These are phyloP conservation scores for Anhinga anhinga DNA, from an alignment of 2,113 vertebrate species.

Conservation along the genomic window DNA sequence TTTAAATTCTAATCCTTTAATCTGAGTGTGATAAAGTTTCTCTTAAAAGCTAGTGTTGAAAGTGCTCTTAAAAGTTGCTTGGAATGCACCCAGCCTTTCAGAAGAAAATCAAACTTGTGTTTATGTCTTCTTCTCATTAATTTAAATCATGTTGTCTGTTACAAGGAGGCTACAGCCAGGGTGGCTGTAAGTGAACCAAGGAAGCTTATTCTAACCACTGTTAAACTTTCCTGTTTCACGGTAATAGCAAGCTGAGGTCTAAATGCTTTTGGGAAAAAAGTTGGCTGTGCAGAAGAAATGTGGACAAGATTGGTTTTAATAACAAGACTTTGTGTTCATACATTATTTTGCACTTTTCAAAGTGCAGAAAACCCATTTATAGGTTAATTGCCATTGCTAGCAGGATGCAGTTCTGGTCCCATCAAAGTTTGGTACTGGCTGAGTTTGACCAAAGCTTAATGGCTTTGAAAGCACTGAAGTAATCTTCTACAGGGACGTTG, in stretches of 20 bases:
- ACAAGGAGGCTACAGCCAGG: not conserved
- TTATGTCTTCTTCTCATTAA: not conserved
- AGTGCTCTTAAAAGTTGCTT: not conserved
- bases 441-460: not conserved
- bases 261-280: not conserved
- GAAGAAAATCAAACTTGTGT: not conserved
- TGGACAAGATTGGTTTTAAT: not conserved
- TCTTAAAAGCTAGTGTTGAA: not conserved
- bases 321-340: not conserved
- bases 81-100: not conserved
- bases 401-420: not conserved
- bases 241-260: not conserved
- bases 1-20: not conserved
- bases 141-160: not conserved
- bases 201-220: not conserved
- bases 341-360: not conserved
- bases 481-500: not conserved
- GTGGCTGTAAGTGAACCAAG: not conserved
- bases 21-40: not conserved
- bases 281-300: not conserved
- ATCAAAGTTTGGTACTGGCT: not conserved
- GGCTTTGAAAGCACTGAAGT: not conserved
- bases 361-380: not conserved
- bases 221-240: not conserved
- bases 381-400: not conserved